phyloP scores from a whole-genome alignment of 2,797 vertebrate genomes.

The Phrynocephalus forsythii region DNA sequence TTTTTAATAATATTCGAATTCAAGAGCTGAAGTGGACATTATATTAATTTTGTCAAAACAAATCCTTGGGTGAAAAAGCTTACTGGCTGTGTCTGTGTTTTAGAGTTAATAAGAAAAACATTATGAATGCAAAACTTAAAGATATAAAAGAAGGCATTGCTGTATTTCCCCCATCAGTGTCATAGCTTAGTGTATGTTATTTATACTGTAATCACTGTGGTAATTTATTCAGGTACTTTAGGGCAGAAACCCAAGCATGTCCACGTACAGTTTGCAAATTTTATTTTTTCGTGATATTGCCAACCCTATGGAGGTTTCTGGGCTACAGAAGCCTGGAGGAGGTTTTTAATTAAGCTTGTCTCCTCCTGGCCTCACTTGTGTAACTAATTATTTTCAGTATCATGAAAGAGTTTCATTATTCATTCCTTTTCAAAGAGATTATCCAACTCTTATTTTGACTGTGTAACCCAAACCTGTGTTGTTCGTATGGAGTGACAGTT shows the following conservation, averaged over 20 bases:
- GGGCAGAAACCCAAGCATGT: not conserved
- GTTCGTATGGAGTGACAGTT: not conserved
- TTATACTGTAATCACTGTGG: slow-evolving; percentile 45
- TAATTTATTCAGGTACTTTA: slow-evolving; percentile 14
- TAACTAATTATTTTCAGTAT: slow-evolving; percentile 47
- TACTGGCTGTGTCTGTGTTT: slow-evolving; percentile 34
- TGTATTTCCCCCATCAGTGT: slow-evolving; percentile 27
- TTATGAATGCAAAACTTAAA: slow-evolving; percentile 40
- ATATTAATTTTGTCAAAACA: slow-evolving; percentile 59
- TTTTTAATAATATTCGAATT: slow-evolving; percentile 45
- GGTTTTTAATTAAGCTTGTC: slow-evolving; percentile 29
- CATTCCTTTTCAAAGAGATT: slow-evolving; percentile 34
- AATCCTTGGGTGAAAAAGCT: slow-evolving; percentile 57
- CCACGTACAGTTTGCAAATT: slow-evolving; percentile 48
- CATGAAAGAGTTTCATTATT: slow-evolving; percentile 33
- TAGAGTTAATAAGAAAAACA: slow-evolving; percentile 58
- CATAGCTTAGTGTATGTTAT: slow-evolving; percentile 22
- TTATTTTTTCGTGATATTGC: slow-evolving; percentile 19
- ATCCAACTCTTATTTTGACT: not conserved
- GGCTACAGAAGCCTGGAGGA: slow-evolving; percentile 32
- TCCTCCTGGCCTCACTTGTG: slow-evolving; percentile 28
- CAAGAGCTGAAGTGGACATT: slow-evolving; percentile 2
- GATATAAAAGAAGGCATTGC: slow-evolving; percentile 49
- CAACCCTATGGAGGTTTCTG: slow-evolving; percentile 34
- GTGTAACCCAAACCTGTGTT: slow-evolving; percentile 17